Base-by-base conservation (phyloP, 2,888 invertebrate genomes). In the Panopea generosa region DNA sequence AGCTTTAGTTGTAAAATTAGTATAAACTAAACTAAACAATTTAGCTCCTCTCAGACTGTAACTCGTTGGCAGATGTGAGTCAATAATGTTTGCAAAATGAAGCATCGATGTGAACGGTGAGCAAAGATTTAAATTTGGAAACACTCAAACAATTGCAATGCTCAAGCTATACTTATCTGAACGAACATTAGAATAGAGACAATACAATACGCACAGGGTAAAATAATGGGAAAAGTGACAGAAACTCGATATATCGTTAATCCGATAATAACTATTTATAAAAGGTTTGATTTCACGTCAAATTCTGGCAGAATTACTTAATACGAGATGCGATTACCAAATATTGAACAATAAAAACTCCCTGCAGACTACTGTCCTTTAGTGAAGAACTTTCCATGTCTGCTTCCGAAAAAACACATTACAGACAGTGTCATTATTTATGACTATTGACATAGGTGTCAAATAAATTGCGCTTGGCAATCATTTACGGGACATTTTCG, bases 361-460 rank as follows among this genome's bases (percentile, higher is more conserved):
- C 45, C 16, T 16, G 6, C 45, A 45, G 45, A 20, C 20, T 20
- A 6, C 20, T 6, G 6, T 6, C 6, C n/a, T 45, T 45, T 45
- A 18, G 20, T n/a, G n/a, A 20, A 45, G 45, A 16, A 45, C 16
- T 45, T 45, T 45, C 45, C 45, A 16, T 16, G 33, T 16, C 45
- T 18, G 45, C 16, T 45, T 45, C 45, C 45, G 45, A 18, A 16
- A 16, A 18, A 45, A 45, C 33, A 45, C 52, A 24, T 22, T 52
- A 52, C 26, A 14, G 22, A 52, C 11, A 20, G 22, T 20, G 20
- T 52, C 52, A 52, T 22, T 24, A 52, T 52, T 52, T 52, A 52
- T 52, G 20, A 20, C 26, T 52, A 52, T 52, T 52, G 52, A 52
- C 52, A 52, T 14, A 3, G 14, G 22, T 52, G 52, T 52, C 52